Base-by-base conservation (phyloP, 2,113 vertebrate species). In the Scalopus aquaticus region DNA sequence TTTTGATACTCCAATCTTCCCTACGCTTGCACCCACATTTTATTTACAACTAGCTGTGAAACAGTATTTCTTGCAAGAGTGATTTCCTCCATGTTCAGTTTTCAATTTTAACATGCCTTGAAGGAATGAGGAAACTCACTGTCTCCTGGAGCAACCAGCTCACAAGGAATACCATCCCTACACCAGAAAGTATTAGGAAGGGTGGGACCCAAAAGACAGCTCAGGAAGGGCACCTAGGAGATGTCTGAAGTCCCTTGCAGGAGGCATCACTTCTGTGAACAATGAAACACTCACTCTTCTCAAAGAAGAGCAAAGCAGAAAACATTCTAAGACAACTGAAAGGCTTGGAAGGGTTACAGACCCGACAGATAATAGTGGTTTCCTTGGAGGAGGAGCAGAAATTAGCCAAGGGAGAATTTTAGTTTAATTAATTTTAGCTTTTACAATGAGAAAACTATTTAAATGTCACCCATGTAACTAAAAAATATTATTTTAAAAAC, bases 401-500 rank as follows among this genome's bases (percentile, higher is more conserved):
- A 88, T 77, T 51, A 35, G 15, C 37, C 49, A 73, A n/a, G 39
- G 51, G 62, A 16, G 62, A 42, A 83, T 70, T 54, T 30, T 44
- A 67, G 26, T 46, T 69, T 22, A 72, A 62, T 62, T 60, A 76
- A 69, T 62, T 83, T 88, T 39, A 54, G 60, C 54, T 78, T 82
- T 77, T 70, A 54, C 42, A 69, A 24, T 30, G 62, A 88, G 30
- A 88, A 56, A 77, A 44, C 39, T 32, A 81, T 65, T 49, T 62
- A 22, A 82, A 37, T 64, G 49, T 77, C 60, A 62, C 42, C 64
- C 30, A 30, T 24, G 7, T 51, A 83, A 76, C 62, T 64, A 62
- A 28, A 60, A 65, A 74, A 49, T 39, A 79, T 54, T 35, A 90
- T 65, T 54, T 64, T 62, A 76, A 79, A 95, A 64, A 44, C 64